A percentile compares a stretch with the other conserved stretches of the same genome.
Evolutionary conservation across 2,113 vertebrate species (phyloP).

Genomic region (Mohoua ochrocephala): DNA sequence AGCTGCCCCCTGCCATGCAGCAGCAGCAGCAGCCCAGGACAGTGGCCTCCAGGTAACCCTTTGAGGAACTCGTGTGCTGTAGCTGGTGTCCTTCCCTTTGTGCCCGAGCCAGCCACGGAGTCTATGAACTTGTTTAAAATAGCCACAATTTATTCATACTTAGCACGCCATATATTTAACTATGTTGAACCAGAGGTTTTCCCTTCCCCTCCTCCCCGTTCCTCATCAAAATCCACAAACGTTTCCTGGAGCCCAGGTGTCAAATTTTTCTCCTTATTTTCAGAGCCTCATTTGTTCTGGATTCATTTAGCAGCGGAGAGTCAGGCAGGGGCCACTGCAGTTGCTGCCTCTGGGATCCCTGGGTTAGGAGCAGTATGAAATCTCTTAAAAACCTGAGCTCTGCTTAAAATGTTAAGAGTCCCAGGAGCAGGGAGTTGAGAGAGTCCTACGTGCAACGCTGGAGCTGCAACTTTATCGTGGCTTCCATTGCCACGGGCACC

Average conservation of each 20-base stretch:
- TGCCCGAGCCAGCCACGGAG: neutral
- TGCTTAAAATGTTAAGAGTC: conserved; percentile 1
- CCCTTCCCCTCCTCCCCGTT: neutral
- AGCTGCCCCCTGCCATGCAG: neutral
- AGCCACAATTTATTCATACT: conserved; percentile 37
- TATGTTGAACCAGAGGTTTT: neutral
- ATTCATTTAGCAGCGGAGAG: conserved; percentile 5
- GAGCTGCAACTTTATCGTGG: neutral
- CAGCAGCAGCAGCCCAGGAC: neutral
- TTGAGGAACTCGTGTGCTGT: neutral
- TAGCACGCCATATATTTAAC: conserved; percentile 54
- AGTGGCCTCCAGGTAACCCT: conserved; percentile 2
- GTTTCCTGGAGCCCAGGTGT: conserved; percentile 47
- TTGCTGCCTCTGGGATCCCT: conserved; percentile 11
- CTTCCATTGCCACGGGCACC: neutral
- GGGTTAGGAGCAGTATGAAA: neutral
- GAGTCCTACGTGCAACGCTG: neutral
- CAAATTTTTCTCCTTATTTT: conserved; percentile 43
- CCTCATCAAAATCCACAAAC: conserved; percentile 30
- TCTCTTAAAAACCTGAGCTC: conserved; percentile 37
- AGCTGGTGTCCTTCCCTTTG: neutral
- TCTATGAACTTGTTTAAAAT: conserved; percentile 8
- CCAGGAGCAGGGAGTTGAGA: neutral
- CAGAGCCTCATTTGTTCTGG: conserved; percentile 47
- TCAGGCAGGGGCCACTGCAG: conserved; percentile 27